A percentile compares a stretch with the other conserved stretches of the same genome.
Conservation (phyloP, 2,797 vertebrate genomes). For the Thripadectes ignobilis region DNA sequence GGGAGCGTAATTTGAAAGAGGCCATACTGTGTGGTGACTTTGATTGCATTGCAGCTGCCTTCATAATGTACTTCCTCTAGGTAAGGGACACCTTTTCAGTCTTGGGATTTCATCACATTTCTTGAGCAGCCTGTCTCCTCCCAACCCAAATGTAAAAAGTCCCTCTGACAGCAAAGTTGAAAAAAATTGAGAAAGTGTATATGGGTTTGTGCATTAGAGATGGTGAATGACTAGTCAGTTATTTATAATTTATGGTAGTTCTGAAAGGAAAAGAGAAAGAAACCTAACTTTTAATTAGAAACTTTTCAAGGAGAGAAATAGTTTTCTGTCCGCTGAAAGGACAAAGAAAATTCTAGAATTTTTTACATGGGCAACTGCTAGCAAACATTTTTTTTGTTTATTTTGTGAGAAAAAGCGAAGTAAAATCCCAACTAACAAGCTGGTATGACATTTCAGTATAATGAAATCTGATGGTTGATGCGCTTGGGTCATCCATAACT, state of each 20-base stretch:
- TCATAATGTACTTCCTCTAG: neutral
- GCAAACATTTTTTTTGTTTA: neutral
- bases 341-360: neutral
- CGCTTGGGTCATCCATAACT: neutral
- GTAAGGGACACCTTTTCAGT: neutral
- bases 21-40: neutral
- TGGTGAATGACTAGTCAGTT: neutral
- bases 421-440: neutral
- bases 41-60: neutral
- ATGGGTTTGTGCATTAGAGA: neutral
- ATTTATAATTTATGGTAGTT: conserved; percentile 52
- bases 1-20: conserved; percentile 14
- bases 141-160: neutral
- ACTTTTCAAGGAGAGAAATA: neutral
- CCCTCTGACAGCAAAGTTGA: neutral
- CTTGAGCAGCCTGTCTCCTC: neutral
- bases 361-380: neutral
- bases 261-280: neutral
- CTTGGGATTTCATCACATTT: conserved; percentile 7
- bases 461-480: neutral
- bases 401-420: neutral
- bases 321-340: neutral
- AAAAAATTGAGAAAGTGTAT: neutral
- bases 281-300: conserved; percentile 43
- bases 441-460: neutral